Conservation (phyloP, 2,888 invertebrate genomes). For the Onchidella celtica region DNA sequence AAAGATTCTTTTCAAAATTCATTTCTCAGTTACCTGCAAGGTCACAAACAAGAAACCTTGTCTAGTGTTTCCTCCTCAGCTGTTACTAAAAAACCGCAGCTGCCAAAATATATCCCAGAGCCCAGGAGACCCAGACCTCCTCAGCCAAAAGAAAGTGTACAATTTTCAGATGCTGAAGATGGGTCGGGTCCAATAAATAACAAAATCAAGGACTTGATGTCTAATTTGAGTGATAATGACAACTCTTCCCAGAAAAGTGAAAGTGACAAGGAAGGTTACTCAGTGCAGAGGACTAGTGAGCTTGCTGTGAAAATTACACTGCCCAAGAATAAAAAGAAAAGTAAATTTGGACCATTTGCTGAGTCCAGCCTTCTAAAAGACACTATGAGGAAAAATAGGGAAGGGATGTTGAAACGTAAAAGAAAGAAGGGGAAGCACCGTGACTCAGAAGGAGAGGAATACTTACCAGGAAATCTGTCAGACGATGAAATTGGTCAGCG, state of each 20-base stretch:
- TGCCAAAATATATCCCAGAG: constrained; percentile 78
- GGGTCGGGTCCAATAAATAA: constrained; percentile 51
- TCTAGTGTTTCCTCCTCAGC: constrained; percentile 75
- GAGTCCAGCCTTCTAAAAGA: constrained; percentile 38
- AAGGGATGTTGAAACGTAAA: neutral
- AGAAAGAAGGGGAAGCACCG: constrained; percentile 22
- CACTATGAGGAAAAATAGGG: constrained; percentile 20
- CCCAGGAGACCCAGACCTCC: constrained; percentile 62
- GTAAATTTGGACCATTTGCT: constrained; percentile 39
- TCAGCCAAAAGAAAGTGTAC: constrained; percentile 42
- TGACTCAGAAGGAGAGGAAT: constrained; percentile 35
- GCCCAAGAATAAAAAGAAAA: constrained; percentile 52
- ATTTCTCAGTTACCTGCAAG: constrained; percentile 76
- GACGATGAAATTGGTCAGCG: constrained; percentile 4
- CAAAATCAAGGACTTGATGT: constrained; percentile 63
- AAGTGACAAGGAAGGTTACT: constrained; percentile 49
- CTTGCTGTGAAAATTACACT: constrained; percentile 53
- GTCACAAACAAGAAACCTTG: constrained; percentile 77
- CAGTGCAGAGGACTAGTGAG: constrained; percentile 56
- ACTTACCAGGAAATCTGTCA: constrained; percentile 4
- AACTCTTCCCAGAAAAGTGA: constrained; percentile 52
- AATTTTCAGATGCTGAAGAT: constrained; percentile 67
- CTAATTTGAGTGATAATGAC: constrained; percentile 61
- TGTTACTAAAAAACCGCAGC: constrained; percentile 70
- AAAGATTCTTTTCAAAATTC: constrained; percentile 69